A percentile compares a stretch with the other conserved stretches of the same genome.
These are phyloP conservation scores for Calcarius lapponicus DNA, from an alignment of 2,797 vertebrate species.

Conservation along the genomic window DNA sequence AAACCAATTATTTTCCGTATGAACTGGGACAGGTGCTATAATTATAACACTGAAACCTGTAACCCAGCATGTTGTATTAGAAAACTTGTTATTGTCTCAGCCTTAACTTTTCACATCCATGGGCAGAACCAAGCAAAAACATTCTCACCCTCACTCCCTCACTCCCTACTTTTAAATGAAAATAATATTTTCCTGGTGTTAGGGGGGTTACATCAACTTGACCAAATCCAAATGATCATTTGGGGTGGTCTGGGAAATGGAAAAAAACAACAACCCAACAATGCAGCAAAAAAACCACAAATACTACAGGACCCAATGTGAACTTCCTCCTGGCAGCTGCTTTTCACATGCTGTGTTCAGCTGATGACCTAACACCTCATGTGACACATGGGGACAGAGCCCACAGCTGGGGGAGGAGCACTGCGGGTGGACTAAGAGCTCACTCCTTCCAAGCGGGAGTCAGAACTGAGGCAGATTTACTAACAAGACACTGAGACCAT, in stretches of 20 bases:
- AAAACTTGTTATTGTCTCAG: not conserved
- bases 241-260: not conserved
- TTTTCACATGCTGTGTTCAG: not conserved
- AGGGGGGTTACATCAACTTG: not conserved
- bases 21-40: not conserved
- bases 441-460: not conserved
- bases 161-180: not conserved
- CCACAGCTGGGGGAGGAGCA: constrained; percentile 37
- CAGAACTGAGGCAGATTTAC: not conserved
- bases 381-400: constrained; percentile 33
- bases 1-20: not conserved
- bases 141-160: not conserved
- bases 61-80: not conserved
- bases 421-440: not conserved
- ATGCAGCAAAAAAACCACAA: not conserved
- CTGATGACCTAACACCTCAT: constrained; percentile 56
- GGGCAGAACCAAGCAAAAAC: not conserved
- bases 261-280: not conserved
- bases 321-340: constrained; percentile 56
- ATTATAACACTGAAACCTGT: not conserved
- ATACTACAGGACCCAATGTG: not conserved
- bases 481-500: not conserved
- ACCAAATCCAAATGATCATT: not conserved
- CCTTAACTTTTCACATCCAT: not conserved
- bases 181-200: not conserved